Evolutionary conservation across 1,140 invertebrate genomes (phyloP).

Genomic region (Macrocentrus cingulum): DNA sequence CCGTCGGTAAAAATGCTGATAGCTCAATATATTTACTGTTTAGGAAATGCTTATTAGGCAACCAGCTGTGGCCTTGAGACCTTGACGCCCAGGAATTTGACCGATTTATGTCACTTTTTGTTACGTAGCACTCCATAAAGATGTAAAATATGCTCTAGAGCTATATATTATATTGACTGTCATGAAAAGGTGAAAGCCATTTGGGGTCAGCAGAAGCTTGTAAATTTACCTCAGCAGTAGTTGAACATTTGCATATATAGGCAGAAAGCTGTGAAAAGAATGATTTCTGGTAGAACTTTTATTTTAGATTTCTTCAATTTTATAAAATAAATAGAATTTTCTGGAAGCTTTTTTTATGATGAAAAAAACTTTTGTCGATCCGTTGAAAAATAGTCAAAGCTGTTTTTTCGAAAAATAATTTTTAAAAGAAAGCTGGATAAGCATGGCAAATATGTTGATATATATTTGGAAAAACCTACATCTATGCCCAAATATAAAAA

Average conservation of each 20-base stretch:
- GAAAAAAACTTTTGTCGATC: too few species aligned
- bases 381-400: too few species aligned
- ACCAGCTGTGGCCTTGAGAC: not conserved
- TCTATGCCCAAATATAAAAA: too few species aligned
- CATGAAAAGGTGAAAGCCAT: conserved; percentile 10
- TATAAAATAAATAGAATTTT: too few species aligned
- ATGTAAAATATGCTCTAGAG: conserved; percentile 41
- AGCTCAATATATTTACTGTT: too few species aligned
- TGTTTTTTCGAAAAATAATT: too few species aligned
- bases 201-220: not conserved
- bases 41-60: not conserved
- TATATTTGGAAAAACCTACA: too few species aligned
- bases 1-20: not conserved
- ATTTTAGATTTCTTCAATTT: too few species aligned
- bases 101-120: conserved; percentile 47
- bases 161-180: conserved; percentile 51
- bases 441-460: too few species aligned
- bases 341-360: too few species aligned
- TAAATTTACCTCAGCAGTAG: not conserved
- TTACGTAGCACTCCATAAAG: conserved; percentile 37
- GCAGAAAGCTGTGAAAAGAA: not conserved
- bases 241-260: not conserved
- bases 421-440: too few species aligned
- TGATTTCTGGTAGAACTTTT: too few species aligned
- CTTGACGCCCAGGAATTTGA: conserved; percentile 38